phyloP scores from a whole-genome alignment of 2,797 vertebrate species.

The Premnoplex brunnescens region DNA sequence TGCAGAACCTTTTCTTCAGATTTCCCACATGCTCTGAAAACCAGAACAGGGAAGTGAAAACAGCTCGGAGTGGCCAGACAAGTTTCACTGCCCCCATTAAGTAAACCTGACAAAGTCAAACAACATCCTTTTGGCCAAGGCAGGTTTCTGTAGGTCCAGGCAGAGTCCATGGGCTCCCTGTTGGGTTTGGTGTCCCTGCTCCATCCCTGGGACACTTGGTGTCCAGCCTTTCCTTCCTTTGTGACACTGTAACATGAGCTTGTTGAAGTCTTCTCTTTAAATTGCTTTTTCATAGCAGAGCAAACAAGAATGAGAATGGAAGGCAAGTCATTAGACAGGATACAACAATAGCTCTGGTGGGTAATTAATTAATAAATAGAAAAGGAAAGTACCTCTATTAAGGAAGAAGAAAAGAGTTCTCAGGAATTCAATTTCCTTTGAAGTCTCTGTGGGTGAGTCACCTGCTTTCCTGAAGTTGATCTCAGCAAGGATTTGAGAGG shows the following conservation, averaged over 20 bases:
- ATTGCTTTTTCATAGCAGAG: conserved; percentile 4
- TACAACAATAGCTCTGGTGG: background rate
- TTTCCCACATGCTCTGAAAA: background rate
- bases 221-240: background rate
- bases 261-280: background rate
- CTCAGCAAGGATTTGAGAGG: background rate
- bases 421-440: background rate
- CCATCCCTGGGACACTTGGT: background rate
- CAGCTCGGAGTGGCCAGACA: background rate
- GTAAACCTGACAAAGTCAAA: background rate
- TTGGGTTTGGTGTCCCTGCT: background rate
- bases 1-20: background rate
- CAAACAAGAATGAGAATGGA: background rate
- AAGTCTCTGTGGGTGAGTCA: background rate
- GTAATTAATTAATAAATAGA: conserved; percentile 24
- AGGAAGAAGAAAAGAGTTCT: background rate
- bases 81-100: conserved; percentile 7
- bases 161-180: background rate
- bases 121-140: background rate
- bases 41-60: background rate
- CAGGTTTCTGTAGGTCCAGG: background rate
- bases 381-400: conserved; percentile 30
- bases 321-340: background rate
- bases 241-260: background rate
- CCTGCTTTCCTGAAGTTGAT: background rate